Evolutionary conservation across 2,113 vertebrate species (phyloP).

Genomic region (Scophthalmus maximus): DNA sequence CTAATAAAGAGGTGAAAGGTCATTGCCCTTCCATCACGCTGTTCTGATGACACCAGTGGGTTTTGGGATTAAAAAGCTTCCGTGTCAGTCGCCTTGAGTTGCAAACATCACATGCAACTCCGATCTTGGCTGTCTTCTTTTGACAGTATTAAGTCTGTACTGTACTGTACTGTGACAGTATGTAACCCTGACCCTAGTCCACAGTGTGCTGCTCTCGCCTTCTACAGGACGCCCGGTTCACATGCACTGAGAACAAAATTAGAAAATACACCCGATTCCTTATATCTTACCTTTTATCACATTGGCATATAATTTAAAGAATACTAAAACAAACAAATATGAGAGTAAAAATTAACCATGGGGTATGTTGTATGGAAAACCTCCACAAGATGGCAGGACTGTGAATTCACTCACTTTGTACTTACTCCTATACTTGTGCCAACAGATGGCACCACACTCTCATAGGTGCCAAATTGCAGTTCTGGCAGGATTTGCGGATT

Average conservation of each 20-base stretch:
- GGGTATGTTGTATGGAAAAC: not conserved
- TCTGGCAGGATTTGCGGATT: not conserved
- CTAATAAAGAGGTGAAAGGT: slow-evolving; percentile 14
- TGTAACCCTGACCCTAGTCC: too few species aligned
- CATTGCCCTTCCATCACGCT: not conserved
- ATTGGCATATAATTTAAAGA: not conserved
- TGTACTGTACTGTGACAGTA: too few species aligned
- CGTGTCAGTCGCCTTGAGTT: too few species aligned
- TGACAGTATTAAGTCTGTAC: not conserved
- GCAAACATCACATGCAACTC: too few species aligned
- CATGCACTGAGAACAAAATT: not conserved
- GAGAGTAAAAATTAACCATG: not conserved
- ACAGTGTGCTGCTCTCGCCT: too few species aligned
- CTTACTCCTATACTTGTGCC: not conserved
- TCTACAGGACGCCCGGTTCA: too few species aligned
- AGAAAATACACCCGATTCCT: not conserved
- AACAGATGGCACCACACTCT: slow-evolving; percentile 47
- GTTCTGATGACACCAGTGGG: not conserved
- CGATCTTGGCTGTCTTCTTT: not conserved
- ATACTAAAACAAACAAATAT: not conserved
- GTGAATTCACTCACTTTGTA: not conserved
- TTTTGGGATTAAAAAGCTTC: not conserved
- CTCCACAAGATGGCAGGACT: slow-evolving; percentile 45
- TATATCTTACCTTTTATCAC: not conserved
- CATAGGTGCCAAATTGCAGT: not conserved